Base-by-base conservation (phyloP, 2,113 vertebrate genomes). In the Myodes glareolus region DNA sequence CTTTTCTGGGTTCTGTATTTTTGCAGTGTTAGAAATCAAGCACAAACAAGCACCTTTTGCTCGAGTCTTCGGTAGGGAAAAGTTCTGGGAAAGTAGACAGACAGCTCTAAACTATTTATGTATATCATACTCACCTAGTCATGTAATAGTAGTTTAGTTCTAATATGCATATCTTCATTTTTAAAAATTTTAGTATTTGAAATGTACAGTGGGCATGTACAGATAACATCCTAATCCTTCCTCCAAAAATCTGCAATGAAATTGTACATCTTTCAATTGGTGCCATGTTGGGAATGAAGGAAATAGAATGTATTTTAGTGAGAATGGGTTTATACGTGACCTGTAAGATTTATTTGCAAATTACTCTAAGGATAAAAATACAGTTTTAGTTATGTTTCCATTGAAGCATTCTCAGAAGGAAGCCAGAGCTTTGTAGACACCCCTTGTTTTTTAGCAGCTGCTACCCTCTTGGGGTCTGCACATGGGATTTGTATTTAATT, bases 1-100 rank as follows among this genome's bases (percentile, higher is more conserved):
- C 17, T 89, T 92, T 63, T 88, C 61, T 81, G 75, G 21, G 9
- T 89, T 73, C 25, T 90, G 19, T 90, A 52, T 90, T 96, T 94
- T 93, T 78, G 58, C 63, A 68, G 3, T 31, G 77, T 67, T 72
- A 80, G 67, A 92, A 97, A 65, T 52, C n/a, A 63, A 55, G 73
- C 47, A 91, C 39, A 91, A 36, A 52, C 67, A 61, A 77, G 33
- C 52, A 89, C 58, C 47, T 91, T 94, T 39, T 88, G 61, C 50
- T 31, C 23, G n/a, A 9, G 31, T 50, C 47, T 19, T 31, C 45
- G 45, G 47, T 19, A 85, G 61, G 72, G 88, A 70, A 70, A 45
- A 65, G 14, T 50, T 80, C 80, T 95, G 67, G 42, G 63, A 84
- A 63, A 50, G n/a, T 63, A 13, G 10, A 3, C 47, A 29, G n/a